Base-by-base conservation (phyloP, 2,113 vertebrate genomes). In the Candoia aspera region DNA sequence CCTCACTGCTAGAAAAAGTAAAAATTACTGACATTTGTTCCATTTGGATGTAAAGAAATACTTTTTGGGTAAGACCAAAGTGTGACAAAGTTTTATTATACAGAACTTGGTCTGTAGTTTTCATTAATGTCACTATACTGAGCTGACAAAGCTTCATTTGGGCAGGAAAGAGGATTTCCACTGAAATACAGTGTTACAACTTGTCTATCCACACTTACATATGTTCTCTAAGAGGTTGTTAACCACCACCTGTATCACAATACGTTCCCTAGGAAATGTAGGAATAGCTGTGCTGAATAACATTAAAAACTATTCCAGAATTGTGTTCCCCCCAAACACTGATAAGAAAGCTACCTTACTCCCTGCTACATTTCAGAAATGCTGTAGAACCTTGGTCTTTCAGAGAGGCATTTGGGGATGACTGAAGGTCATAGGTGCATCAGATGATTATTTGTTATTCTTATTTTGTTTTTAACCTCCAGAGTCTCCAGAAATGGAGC, bases 1-100 rank as follows among this genome's bases (percentile, higher is more conserved):
- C 24, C 60, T 94, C 29, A 2, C 55, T 9, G 0, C 60, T 62
- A 17, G n/a, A 90, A 3, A 0, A 6, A 64, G 0, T 0, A 0
- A 88, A 59, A 93, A 93, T 24, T n/a, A 9, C 53, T 1, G 29
- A 3, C 24, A 90, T 91, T 79, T 79, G 17, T 42, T 8, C 13
- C 15, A 6, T 54, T 84, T 10, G 68, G 26, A 83, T 0, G n/a
- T 42, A 79, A 92, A 0, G 1, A 8, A 37, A 29, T 79, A 33
- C 26, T 60, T 37, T 42, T 59, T 10, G 19, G 55, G 12, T 79
- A 79, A 79, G 2, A 2, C 91, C 93, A 89, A 26, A 0, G 2
- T 5, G 2, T 89, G 62, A 64, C 29, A 86, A 89, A 94, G 83
- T 58, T 96, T 53, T 62, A 15, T 64, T 92, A 1, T 1, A 0